Evolutionary conservation across 2,797 vertebrate genomes (phyloP), one percentile per base, ranked within the genome.

Genomic region (Premnoplex brunnescens): DNA sequence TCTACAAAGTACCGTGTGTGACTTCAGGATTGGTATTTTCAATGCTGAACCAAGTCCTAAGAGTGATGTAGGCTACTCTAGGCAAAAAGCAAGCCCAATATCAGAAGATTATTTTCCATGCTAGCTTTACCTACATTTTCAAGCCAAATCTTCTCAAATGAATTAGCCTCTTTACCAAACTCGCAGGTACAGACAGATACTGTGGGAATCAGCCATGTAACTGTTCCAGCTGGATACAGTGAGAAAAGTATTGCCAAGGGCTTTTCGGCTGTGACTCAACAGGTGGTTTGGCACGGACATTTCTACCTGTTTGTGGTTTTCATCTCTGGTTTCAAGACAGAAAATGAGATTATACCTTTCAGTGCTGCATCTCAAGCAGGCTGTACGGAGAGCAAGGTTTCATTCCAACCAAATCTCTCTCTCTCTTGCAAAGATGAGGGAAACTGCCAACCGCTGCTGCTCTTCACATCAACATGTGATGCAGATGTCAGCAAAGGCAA

Each of bases 271-370:
- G 36, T 46, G 52, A 97, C 96, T 85, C 95, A 97, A 97, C 93
- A 98, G 96, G 97, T 97, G 95, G 86, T 94, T 93, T 97, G 96
- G 96, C 91, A 97, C 51, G 0, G 3, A 87, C n/a, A 75, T 36
- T 85, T 77, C 89, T 97, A 84, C 95, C 96, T 96, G 91, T 80
- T 95, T 85, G 81, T 84, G 86, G 77, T 88, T 97, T 97, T 96
- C 81, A 95, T 90, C 91, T 97, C 88, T 95, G 91, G 77, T 96
- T 97, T 97, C 87, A 96, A 91, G 95, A 95, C 71, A 97, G 92
- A 96, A 97, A 95, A 96, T 77, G 55, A 97, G 78, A 92, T 8
- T 17, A 93, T 97, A 98, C 97, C 97, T 98, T 97, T 98, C 96
- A 98, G 55, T 93, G 97, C 77, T 95, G 97, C 91, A 94, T 97